Evolutionary conservation across 1,140 invertebrate species (phyloP), one percentile per base, ranked within the genome.

Genomic region (Melitaea cinxia): DNA sequence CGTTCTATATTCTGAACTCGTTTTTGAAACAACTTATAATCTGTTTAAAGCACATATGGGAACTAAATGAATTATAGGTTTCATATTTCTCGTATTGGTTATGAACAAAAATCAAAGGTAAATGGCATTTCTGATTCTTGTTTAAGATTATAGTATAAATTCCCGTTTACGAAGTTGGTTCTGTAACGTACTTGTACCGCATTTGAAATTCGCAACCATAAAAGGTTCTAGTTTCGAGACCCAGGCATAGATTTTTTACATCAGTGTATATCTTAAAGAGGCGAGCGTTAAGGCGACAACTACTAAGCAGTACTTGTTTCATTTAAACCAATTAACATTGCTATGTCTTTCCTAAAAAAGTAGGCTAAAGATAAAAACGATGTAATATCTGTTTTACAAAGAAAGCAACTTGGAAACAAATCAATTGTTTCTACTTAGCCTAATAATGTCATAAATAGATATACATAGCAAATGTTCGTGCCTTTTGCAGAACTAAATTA

Each of bases 111-210:
- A 9, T 23, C 21, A 47, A 6, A 21, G 17, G 17, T 47, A 21
- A n/a, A 47, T 17, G 19, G 17, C 14, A 47, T 47, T 47, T 47
- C 9, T 47, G 42, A 45, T 45, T 45, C 19, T 17, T 10, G 15
- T 17, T 45, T 45, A 45, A 45, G 39, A 45, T 45, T 45, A 17
- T 19, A 45, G 39, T 6, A 45, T 45, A 45, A 19, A 19, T 45
- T 45, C 15, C 39, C 39, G 39, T 45, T 45, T 45, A 45, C 39
- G 39, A 45, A 45, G 15, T 45, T 19, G 17, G 39, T 45, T 45
- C 39, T 45, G 39, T 19, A 45, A 45, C 39, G 39, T 21, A 17
- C 39, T 45, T 9, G 17, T 45, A 45, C 4, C 17, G 39, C 17
- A 45, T 45, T 45, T 45, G 39, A 45, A 1, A 45, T 45, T 4